Percentiles rank a stretch among this genome's conserved stretches.
These are phyloP conservation scores for Diacarnus erythraeanus DNA, from an alignment of 37 sponge, comb jelly and placozoan genomes.

Conservation along the genomic window DNA sequence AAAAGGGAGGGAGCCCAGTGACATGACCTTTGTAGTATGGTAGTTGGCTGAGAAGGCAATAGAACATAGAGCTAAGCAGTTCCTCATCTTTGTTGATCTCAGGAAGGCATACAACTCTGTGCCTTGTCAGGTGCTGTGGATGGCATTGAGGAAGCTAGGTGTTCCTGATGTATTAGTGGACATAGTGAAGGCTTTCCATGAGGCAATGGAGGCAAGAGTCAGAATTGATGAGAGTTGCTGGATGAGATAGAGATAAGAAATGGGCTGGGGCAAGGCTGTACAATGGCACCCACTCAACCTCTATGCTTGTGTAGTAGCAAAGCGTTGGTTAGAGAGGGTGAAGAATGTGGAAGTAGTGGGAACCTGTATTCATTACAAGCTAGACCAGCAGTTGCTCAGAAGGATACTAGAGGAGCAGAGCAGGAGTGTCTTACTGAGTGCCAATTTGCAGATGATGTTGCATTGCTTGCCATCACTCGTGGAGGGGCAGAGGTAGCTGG, in stretches of 20 bases:
- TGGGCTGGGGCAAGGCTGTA: slow-evolving; percentile 6
- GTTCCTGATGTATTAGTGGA: slow-evolving; percentile 1
- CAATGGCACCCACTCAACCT: slow-evolving; percentile 9
- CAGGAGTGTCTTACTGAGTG: neutral
- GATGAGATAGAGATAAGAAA: neutral
- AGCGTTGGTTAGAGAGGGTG: too few species aligned
- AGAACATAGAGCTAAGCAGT: neutral
- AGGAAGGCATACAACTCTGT: slow-evolving; percentile 35
- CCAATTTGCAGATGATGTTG: slow-evolving; percentile 17
- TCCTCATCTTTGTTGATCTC: slow-evolving; percentile 1
- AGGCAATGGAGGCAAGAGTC: slow-evolving; percentile 11
- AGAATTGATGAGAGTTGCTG: neutral
- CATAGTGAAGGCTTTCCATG: slow-evolving; percentile 4
- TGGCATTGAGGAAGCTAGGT: neutral
- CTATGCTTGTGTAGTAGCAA: neutral
- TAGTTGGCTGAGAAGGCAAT: slow-evolving; percentile 23
- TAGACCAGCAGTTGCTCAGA: neutral
- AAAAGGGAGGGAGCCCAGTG: neutral
- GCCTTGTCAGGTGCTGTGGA: slow-evolving; percentile 9
- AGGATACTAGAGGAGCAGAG: neutral
- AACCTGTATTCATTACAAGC: neutral
- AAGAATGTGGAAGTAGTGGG: neutral
- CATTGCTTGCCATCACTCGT: slow-evolving; percentile 4
- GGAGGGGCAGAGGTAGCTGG: slow-evolving; percentile 11
- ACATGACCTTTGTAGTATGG: neutral